Conservation (phyloP, 2,888 invertebrate genomes). For the Limenitis camilla region DNA sequence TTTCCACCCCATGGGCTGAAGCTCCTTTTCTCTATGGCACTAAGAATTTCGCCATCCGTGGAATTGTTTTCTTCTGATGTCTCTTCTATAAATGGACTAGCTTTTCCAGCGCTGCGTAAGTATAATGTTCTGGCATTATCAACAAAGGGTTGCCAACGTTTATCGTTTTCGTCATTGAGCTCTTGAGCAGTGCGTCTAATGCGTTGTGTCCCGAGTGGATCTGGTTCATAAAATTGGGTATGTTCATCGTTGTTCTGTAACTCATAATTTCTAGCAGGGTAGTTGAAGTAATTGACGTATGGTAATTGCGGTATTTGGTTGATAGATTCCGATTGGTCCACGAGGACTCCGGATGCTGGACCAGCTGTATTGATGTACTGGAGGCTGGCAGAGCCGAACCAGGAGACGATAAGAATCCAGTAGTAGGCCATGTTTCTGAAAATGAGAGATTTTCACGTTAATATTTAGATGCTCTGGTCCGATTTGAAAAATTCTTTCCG, state of each 20-base stretch:
- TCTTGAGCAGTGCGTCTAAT: conserved; percentile 28
- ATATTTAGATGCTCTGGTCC: background rate
- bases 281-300: conserved; percentile 41
- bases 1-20: conserved; percentile 70
- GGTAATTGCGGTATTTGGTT: conserved; percentile 38
- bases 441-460: conserved; percentile 21
- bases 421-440: conserved; percentile 60
- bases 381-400: conserved; percentile 53
- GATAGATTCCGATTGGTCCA: conserved; percentile 37
- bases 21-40: conserved; percentile 45
- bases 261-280: conserved; percentile 29
- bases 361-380: conserved; percentile 55
- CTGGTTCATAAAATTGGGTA: conserved; percentile 30
- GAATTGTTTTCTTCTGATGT: conserved; percentile 37
- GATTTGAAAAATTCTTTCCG: no score
- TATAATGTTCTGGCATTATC: conserved; percentile 45
- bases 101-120: conserved; percentile 33
- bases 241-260: conserved; percentile 31
- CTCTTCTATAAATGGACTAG: conserved; percentile 32
- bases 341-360: conserved; percentile 31
- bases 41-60: conserved; percentile 28
- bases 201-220: conserved; percentile 28
- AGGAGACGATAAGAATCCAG: conserved; percentile 56
- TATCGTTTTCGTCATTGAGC: conserved; percentile 28
- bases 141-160: conserved; percentile 40